A percentile compares a stretch with the other conserved stretches of the same genome.
phyloP scores from a whole-genome alignment of 2,113 vertebrate species.

The Scytalopus superciliaris region DNA sequence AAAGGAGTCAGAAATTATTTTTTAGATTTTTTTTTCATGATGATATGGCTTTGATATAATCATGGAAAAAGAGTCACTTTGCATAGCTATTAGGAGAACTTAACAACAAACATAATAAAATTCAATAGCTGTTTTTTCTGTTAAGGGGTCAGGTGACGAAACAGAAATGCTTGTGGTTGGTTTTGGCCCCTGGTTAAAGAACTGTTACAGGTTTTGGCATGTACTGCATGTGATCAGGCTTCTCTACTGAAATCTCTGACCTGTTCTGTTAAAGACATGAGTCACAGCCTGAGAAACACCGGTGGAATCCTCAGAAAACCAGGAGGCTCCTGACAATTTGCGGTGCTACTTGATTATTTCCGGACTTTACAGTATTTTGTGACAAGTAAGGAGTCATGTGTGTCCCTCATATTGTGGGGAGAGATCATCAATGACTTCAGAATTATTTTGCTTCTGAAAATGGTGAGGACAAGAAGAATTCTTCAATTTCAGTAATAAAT shows the following conservation, averaged over 20 bases:
- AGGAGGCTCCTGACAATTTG: not conserved
- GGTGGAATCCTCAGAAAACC: not conserved
- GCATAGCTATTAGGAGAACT: constrained; percentile 25
- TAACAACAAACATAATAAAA: constrained; percentile 38
- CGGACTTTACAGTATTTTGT: not conserved
- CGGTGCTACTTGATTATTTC: not conserved
- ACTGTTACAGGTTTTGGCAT: constrained; percentile 4
- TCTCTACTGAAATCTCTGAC: constrained; percentile 13
- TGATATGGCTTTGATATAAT: constrained; percentile 12
- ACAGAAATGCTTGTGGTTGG: constrained; percentile 11
- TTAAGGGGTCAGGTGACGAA: not conserved
- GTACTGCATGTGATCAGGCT: not conserved
- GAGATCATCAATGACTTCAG: not conserved
- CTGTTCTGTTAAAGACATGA: constrained; percentile 5
- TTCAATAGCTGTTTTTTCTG: constrained; percentile 20
- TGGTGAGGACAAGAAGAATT: not conserved
- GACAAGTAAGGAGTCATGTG: not conserved
- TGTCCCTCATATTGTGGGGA: not conserved
- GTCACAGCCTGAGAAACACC: constrained; percentile 3
- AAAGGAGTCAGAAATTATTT: not conserved
- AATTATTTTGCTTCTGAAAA: not conserved
- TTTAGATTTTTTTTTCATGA: not conserved
- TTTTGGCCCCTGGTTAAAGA: constrained; percentile 36
- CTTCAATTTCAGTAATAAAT: not conserved
- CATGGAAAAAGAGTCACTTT: constrained; percentile 19